A percentile compares a stretch with the other conserved stretches of the same genome.
Conservation (phyloP, 1,140 invertebrate genomes). For the Nephila pilipes region DNA sequence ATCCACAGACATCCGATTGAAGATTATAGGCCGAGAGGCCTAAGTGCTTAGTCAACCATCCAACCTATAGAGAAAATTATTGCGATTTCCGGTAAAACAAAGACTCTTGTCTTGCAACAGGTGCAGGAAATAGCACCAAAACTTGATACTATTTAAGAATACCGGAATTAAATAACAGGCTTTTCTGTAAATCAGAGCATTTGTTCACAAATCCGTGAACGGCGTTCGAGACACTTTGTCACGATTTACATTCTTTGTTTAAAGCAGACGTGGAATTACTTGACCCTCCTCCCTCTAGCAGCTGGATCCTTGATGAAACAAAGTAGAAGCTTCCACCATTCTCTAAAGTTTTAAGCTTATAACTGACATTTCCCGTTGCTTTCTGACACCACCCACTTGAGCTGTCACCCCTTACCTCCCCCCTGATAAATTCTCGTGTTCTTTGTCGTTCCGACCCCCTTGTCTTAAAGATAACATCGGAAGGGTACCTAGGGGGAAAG, state of each 20-base stretch:
- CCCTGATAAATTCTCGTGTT: conserved; percentile 19
- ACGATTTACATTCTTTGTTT: conserved; percentile 16
- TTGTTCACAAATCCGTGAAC: not conserved
- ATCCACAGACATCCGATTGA: no score
- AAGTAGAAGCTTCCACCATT: not conserved
- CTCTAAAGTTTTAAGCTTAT: not conserved
- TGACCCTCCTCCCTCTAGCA: not conserved
- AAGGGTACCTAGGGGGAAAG: not conserved
- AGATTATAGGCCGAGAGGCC: no score
- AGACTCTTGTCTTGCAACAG: not conserved
- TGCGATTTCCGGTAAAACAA: no score
- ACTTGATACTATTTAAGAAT: not conserved
- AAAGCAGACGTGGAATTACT: not conserved
- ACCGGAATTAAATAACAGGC: not conserved
- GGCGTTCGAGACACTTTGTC: not conserved
- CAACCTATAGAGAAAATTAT: no score
- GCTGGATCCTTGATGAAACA: not conserved
- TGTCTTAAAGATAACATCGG: conserved; percentile 39
- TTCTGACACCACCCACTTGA: conserved; percentile 56
- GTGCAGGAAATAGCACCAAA: not conserved
- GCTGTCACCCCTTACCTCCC: not conserved
- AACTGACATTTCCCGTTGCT: conserved; percentile 34
- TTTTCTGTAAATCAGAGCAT: conserved; percentile 3
- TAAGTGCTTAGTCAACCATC: no score
- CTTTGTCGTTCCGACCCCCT: conserved; percentile 46